Percentiles rank a stretch among this genome's conserved stretches.
phyloP scores from a whole-genome alignment of 2,797 vertebrate species.

The Sebastes matsubarae region DNA sequence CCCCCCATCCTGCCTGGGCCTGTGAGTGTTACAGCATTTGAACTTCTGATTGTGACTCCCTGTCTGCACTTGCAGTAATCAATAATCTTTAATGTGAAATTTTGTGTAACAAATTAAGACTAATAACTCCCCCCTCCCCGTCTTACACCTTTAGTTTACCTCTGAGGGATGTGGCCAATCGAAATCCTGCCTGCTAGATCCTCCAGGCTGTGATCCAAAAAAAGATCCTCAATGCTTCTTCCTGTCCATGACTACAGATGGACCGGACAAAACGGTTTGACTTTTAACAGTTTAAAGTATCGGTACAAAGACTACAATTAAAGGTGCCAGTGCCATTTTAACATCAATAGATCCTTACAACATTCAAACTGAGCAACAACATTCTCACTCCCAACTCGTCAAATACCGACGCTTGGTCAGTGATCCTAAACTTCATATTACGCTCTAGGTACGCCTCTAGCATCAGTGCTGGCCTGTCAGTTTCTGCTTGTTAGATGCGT shows the following conservation, averaged over 20 bases:
- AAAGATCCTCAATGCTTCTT: constrained; percentile 77
- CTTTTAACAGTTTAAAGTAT: neutral
- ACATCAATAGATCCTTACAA: neutral
- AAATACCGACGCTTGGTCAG: neutral
- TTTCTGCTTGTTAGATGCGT: too few relatives aligned
- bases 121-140: neutral
- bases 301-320: neutral
- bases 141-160: constrained; percentile 75
- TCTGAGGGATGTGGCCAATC: constrained; percentile 80
- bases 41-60: neutral
- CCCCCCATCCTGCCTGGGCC: constrained; percentile 64
- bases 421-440: neutral
- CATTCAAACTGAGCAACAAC: neutral
- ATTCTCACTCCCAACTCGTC: neutral
- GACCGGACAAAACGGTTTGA: constrained; percentile 20
- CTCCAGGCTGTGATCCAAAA: constrained; percentile 82
- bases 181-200: constrained; percentile 85
- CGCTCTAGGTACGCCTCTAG: neutral
- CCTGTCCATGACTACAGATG: constrained; percentile 79
- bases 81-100: neutral
- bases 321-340: neutral
- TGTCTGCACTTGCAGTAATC: neutral
- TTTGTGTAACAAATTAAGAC: neutral
- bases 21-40: constrained; percentile 72
- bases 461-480: neutral